Conservation (phyloP, 2,113 vertebrate genomes). For the Myxocyprinus asiaticus region DNA sequence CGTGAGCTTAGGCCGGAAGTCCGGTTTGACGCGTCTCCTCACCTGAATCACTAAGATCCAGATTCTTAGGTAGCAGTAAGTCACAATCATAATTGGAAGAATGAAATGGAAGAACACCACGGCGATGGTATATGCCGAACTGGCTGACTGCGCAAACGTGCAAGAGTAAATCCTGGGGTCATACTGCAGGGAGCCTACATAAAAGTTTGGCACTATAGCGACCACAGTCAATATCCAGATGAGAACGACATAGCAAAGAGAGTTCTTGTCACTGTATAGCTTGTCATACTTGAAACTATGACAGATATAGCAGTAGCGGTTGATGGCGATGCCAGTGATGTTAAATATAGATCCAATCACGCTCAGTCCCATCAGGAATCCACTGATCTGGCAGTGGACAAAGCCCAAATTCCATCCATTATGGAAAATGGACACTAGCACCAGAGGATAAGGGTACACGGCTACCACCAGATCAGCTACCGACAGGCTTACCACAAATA, state of each 20-base stretch:
- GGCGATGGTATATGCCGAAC: conserved; percentile 79
- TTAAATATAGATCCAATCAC: conserved; percentile 86
- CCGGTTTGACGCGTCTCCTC: conserved; percentile 77
- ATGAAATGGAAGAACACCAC: conserved; percentile 87
- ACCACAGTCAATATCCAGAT: conserved; percentile 81
- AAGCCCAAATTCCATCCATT: conserved; percentile 83
- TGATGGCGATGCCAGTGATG: conserved; percentile 85
- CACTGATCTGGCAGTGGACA: conserved; percentile 83
- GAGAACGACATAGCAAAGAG: conserved; percentile 78
- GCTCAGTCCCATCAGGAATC: conserved; percentile 84
- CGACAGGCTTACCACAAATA: conserved; percentile 87
- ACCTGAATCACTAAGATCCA: conserved; percentile 86
- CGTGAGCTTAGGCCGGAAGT: conserved; percentile 77
- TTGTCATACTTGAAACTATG: conserved; percentile 84
- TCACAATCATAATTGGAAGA: conserved; percentile 79
- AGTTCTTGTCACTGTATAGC: conserved; percentile 80
- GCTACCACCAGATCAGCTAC: conserved; percentile 85
- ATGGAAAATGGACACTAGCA: conserved; percentile 81
- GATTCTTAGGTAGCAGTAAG: conserved; percentile 85
- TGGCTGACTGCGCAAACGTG: conserved; percentile 82
- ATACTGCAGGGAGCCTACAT: conserved; percentile 78
- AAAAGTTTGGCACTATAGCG: conserved; percentile 82
- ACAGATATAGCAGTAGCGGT: conserved; percentile 87
- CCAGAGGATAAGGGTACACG: conserved; percentile 84
- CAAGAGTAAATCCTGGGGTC: conserved; percentile 84